These are phyloP conservation scores for Pachycephus smyrnensis DNA, from an alignment of 2,888 invertebrate species.

Conservation along the genomic window DNA sequence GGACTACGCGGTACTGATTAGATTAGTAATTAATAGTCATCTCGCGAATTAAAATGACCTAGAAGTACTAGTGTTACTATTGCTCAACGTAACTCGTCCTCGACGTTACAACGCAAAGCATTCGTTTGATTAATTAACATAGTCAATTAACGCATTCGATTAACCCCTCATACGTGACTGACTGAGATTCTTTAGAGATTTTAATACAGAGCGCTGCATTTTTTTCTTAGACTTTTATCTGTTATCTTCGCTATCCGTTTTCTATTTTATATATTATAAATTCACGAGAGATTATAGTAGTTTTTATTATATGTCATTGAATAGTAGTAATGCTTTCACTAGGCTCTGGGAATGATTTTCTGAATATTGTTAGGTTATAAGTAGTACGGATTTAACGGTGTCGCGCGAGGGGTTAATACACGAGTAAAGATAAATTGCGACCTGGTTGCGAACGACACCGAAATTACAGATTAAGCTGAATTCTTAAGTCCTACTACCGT, in stretches of 20 bases:
- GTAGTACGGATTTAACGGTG: neutral
- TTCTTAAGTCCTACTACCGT: neutral
- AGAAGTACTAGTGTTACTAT: neutral
- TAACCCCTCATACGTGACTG: neutral
- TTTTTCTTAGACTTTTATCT: neutral
- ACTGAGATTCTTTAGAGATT: neutral
- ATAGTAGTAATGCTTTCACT: neutral
- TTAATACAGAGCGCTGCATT: neutral
- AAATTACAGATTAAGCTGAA: neutral
- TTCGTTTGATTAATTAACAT: neutral
- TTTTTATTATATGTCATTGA: neutral
- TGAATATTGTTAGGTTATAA: neutral
- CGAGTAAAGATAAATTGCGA: neutral
- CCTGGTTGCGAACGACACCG: neutral
- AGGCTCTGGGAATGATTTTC: neutral
- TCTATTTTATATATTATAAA: neutral
- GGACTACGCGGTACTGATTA: neutral
- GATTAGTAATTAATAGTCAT: neutral
- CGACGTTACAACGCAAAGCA: neutral
- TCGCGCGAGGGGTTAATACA: neutral
- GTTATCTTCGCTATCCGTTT: neutral
- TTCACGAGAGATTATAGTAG: neutral
- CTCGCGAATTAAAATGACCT: neutral
- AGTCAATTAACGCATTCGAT: neutral
- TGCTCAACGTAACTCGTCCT: neutral